Evolutionary conservation across 2,797 vertebrate genomes (phyloP), one percentile per base, ranked within the genome.

Genomic region (Hydrolagus colliei): DNA sequence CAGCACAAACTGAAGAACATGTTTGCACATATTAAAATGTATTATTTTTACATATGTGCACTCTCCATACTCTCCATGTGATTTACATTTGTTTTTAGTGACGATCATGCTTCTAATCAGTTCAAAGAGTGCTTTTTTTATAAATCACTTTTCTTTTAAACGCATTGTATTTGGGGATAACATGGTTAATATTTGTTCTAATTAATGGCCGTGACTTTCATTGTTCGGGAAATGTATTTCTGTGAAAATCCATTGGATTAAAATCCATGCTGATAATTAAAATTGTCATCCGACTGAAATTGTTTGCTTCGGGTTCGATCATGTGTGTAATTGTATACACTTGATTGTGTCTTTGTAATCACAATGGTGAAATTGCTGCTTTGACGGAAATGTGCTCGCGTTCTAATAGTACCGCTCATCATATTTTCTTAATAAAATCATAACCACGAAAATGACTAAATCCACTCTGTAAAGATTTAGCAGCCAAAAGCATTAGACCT

Each of bases 221-320:
- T 32, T 80, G 20, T 80, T 22, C 65, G 59, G 61, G 77, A 80
- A 80, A 80, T 16, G 5, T 79, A 65, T 14, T 65, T 80, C 4
- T n/a, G 22, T 16, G 32, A 52, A 65, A 65, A 68, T 84, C 79
- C 12, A 13, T 35, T n/a, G n/a, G n/a, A n/a, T n/a, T n/a, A n/a
- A n/a, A n/a, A n/a, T n/a, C n/a, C n/a, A 84, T 68, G 32, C 79
- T 35, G 65, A 84, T 68, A 84, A 71, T 84, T 82, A 68, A 41
- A 84, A 9, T 84, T 32, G n/a, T 35, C 68, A 18, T 63, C 8
- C 8, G 27, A 68, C 4, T 18, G 68, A 71, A 41, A 84, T 20
- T 68, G 79, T 68, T 68, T 12, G 9, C 63, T 84, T 84, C 14
- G 20, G 68, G 79, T 35, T 84, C n/a, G 41, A 71, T 84, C 65